Percentiles rank a stretch among this genome's conserved stretches.
Conservation (phyloP, 2,888 invertebrate genomes). For the Ypsolopha scabrella region DNA sequence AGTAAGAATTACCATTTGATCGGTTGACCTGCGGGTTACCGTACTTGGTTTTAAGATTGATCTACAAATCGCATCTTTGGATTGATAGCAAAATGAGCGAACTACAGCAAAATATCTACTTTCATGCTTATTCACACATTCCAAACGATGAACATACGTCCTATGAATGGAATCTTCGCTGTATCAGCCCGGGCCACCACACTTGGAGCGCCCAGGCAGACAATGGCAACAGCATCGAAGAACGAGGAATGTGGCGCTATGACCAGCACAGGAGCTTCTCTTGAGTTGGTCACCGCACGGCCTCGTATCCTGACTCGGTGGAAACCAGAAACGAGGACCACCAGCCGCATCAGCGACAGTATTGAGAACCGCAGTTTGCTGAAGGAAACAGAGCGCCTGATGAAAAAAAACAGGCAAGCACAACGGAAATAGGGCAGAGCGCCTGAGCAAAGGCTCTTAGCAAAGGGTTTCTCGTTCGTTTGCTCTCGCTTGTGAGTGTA, state of each 20-base stretch:
- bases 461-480: too few species aligned
- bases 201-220: slow-evolving; percentile 85
- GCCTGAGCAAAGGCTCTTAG: too few species aligned
- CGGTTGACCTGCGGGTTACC: too few species aligned
- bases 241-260: slow-evolving; percentile 93
- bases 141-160: slow-evolving; percentile 76
- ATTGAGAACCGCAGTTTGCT: slow-evolving; percentile 76
- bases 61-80: too few species aligned
- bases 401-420: too few species aligned
- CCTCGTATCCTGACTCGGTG: slow-evolving; percentile 84
- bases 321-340: slow-evolving; percentile 87
- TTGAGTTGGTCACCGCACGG: slow-evolving; percentile 44
- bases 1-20: too few species aligned
- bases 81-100: too few species aligned
- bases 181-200: slow-evolving; percentile 92
- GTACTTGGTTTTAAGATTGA: too few species aligned
- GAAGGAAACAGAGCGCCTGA: slow-evolving; percentile 16
- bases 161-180: slow-evolving; percentile 85
- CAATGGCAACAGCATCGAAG: slow-evolving; percentile 89
- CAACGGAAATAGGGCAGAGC: too few species aligned
- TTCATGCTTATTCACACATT: neutral
- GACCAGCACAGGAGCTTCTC: slow-evolving; percentile 87
- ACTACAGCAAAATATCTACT: too few species aligned
- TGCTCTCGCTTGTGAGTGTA: too few species aligned
- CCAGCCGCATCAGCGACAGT: slow-evolving; percentile 77